phyloP scores from a whole-genome alignment of 2,888 invertebrate species.

The Cerastis rubricosa region DNA sequence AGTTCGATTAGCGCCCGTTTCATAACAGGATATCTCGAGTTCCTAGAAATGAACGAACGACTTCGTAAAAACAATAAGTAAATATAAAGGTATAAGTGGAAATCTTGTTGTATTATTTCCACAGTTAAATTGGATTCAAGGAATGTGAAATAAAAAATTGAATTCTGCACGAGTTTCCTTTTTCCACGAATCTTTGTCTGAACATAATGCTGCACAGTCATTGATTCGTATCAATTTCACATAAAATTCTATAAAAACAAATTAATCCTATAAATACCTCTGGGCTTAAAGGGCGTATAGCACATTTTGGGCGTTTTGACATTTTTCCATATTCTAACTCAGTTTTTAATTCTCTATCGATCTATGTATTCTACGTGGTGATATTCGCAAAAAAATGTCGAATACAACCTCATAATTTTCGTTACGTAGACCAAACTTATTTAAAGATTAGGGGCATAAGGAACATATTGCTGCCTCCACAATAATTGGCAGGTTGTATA shows the following conservation, averaged over 20 bases:
- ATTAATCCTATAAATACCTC: too few relatives aligned
- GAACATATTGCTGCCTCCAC: too few relatives aligned
- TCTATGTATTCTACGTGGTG: too few relatives aligned
- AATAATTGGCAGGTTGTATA: too few relatives aligned
- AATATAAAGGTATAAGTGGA: slow-evolving; percentile 45
- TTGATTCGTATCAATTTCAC: slow-evolving; percentile 9
- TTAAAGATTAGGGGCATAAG: too few relatives aligned
- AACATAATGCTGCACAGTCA: neutral
- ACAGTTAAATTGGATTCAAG: slow-evolving; percentile 52
- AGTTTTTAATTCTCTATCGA: too few relatives aligned
- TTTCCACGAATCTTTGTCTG: slow-evolving; percentile 1
- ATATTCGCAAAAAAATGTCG: too few relatives aligned
- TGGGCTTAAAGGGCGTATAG: too few relatives aligned
- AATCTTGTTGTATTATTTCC: slow-evolving; percentile 48
- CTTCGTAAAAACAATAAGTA: slow-evolving; percentile 52
- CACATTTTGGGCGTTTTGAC: too few relatives aligned
- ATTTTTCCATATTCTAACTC: too few relatives aligned
- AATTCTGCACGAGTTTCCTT: slow-evolving; percentile 19
- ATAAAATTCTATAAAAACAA: neutral
- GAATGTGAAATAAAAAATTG: slow-evolving; percentile 41
- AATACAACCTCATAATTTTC: too few relatives aligned
- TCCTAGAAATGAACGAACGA: slow-evolving; percentile 57
- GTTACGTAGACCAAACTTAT: too few relatives aligned
- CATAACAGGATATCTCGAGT: slow-evolving; percentile 61
- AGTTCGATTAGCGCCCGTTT: slow-evolving; percentile 63